Evolutionary conservation across 1,140 invertebrate genomes (phyloP).

Genomic region (Drosophila pallidifrons): DNA sequence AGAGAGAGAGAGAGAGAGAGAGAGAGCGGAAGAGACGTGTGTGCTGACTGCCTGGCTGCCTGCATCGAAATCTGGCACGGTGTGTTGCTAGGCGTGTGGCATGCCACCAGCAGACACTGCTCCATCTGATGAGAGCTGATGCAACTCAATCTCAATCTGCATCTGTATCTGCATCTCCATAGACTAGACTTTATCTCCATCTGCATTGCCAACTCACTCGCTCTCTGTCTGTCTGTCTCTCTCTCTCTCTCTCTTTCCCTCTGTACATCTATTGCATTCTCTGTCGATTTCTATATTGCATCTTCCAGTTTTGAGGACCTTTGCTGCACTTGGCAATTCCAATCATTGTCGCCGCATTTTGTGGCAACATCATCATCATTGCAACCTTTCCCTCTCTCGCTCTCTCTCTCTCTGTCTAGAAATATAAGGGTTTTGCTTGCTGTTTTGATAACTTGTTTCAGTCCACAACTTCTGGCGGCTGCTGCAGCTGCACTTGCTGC

Average conservation of each 20-base stretch:
- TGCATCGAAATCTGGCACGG: not conserved
- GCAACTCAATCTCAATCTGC: not conserved
- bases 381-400: not conserved
- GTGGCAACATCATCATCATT: not conserved
- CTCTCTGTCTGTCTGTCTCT: not conserved
- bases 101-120: not conserved
- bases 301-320: not conserved
- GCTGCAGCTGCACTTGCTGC: not conserved
- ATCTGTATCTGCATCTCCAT: not conserved
- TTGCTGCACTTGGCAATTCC: slow-evolving; percentile 31
- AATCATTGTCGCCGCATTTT: slow-evolving; percentile 37
- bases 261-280: slow-evolving; percentile 12
- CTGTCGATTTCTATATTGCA: not conserved
- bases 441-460: slow-evolving; percentile 34
- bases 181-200: not conserved
- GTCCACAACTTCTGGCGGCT: slow-evolving; percentile 21
- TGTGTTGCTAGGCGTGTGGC: slow-evolving; percentile 1
- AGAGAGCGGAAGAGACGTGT: not conserved
- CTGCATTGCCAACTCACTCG: not conserved
- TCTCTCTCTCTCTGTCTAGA: not conserved
- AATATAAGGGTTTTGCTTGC: not conserved
- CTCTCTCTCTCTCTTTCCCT: not conserved
- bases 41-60: not conserved
- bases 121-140: too few relatives aligned
- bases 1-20: not conserved